Base-by-base conservation (phyloP, 2,113 vertebrate species). In the Terrapene triunguis region DNA sequence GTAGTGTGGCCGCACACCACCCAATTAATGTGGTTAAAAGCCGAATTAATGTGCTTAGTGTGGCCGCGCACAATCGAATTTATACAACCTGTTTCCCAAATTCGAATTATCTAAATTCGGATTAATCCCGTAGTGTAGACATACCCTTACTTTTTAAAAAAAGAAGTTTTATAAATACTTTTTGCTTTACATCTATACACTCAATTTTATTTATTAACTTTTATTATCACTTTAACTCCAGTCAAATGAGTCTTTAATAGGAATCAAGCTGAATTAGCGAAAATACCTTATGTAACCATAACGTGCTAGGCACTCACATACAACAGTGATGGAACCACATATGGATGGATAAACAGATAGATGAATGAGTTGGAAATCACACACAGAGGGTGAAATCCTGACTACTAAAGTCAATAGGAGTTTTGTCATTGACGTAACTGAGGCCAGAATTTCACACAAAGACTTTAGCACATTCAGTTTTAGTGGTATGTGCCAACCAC, bases 181-280 rank as follows among this genome's bases (percentile, higher is more conserved):
- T 76, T 44, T 76, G 21, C 72, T 76, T 76, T 76, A 42, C 10
- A 44, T 13, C 42, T 76, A 76, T 44, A 11, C 8, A 12, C 21
- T 76, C 38, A 76, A 11, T 44, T 44, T 44, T 76, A 69, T 19
- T n/a, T 65, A 32, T 65, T n/a, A 69, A 19, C 35, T n/a, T 69
- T 69, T 69, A 35, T n/a, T n/a, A 69, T n/a, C 72, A 76, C 42
- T 76, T 76, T 76, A 76, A 44, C 62, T 19, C 62, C 35, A n/a
- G 35, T 65, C 32, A 65, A 35, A 65, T 19, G 3, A 69, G 10
- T 84, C 93, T 92, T 92, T 96, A 96, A 96, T 96, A 97, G 95
- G 95, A 97, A 93, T 97, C 95, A 96, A 84, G 65, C 11, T 69
- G 16, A 69, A 27, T 44, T 0, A 78, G 83, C 59, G 47, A 81